Evolutionary conservation across 1,140 invertebrate species (phyloP), one percentile per base, ranked within the genome.

Genomic region (Sarcophaga peregrina): DNA sequence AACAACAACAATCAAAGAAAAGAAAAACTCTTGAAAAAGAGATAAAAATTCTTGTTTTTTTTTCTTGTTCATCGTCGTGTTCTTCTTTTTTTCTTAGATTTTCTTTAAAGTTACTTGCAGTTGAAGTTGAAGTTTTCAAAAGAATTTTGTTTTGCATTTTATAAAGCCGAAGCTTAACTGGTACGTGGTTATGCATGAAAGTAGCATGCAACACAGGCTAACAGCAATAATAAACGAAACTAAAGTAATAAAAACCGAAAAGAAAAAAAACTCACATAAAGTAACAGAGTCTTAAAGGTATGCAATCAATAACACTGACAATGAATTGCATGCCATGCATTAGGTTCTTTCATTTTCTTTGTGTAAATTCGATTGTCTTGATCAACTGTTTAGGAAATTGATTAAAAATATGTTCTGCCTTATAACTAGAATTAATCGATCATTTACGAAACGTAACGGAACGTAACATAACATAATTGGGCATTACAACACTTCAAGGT

Each of bases 181-280:
- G 62, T 68, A 68, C 62, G 62, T 68, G 62, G n/a, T 20, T 68
- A 68, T 68, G 62, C 62, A 68, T 68, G 15, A 68, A 68, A 20
- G 62, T 68, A n/a, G 62, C 20, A 68, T 20, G 62, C n/a, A 68
- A 68, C 17, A 58, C 25, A 37, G 4, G 25, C 25, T 37, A 37
- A n/a, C 54, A 58, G n/a, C 54, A 58, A 20, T 68, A 68, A 20
- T 68, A 20, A 68, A 68, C 8, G 62, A 20, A 37, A 37, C 25
- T 37, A 37, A 37, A 37, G 25, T 37, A 37, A 68, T 20, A 68
- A 10, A 58, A 58, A 10, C 25, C 25, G 13, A 58, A 58, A 13
- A 58, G 52, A 11, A 58, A 9, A 58, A 58, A n/a, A 58, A 58
- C n/a, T 58, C 4, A 58, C 5, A n/a, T 13, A 58, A 58, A 58